These are phyloP conservation scores for Cetonia aurata DNA, from an alignment of 2,888 invertebrate genomes.

Conservation along the genomic window DNA sequence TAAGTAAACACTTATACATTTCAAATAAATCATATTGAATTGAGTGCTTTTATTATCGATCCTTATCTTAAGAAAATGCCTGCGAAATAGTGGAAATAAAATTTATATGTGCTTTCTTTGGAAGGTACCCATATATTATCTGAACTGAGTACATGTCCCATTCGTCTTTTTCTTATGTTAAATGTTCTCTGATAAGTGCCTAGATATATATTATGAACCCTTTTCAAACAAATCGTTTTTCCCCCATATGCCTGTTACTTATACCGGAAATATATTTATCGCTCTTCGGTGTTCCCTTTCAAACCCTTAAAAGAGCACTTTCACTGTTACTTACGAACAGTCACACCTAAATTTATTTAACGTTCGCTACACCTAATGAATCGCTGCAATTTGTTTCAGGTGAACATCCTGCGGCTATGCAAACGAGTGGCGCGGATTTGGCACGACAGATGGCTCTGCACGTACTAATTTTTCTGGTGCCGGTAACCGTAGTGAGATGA, in stretches of 20 bases:
- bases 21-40: too few species aligned
- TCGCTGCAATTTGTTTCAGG: conserved; percentile 69
- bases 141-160: neutral
- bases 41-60: too few species aligned
- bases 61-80: too few species aligned
- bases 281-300: neutral
- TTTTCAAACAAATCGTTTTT: conserved; percentile 20
- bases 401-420: conserved; percentile 90
- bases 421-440: conserved; percentile 73
- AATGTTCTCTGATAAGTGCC: neutral
- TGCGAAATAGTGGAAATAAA: too few species aligned
- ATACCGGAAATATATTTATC: conserved; percentile 9
- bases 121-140: neutral
- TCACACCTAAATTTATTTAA: conserved; percentile 14
- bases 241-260: conserved; percentile 5
- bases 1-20: too few species aligned
- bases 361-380: conserved; percentile 7
- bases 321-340: conserved; percentile 12
- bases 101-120: too few species aligned
- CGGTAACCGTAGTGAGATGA: conserved; percentile 61
- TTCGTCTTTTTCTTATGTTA: neutral
- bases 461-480: conserved; percentile 55
- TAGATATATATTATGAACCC: conserved; percentile 14
- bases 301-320: conserved; percentile 18
- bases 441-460: conserved; percentile 56